Conservation (phyloP, 2,888 invertebrate species). For the Epinotia brunnichana region DNA sequence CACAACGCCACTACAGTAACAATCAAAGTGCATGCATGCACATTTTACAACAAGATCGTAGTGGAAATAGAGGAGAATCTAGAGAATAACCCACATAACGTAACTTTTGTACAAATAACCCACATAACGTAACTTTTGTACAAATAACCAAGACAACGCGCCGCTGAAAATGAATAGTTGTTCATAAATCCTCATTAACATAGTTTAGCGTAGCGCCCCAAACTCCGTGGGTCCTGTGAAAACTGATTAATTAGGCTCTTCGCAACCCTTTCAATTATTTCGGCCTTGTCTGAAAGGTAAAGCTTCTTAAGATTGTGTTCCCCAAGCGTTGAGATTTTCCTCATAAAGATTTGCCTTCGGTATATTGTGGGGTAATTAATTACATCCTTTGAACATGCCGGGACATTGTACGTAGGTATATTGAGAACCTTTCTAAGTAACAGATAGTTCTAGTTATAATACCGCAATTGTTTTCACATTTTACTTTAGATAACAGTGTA, state of each 20-base stretch:
- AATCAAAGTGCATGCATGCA: too few species aligned
- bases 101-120: conserved; percentile 33
- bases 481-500: not conserved
- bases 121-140: too few species aligned
- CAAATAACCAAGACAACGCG: conserved; percentile 34
- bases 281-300: conserved; percentile 58
- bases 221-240: conserved; percentile 52
- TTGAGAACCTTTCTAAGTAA: conserved; percentile 1
- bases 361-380: conserved; percentile 65
- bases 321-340: conserved; percentile 57
- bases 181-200: conserved; percentile 57
- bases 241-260: conserved; percentile 72
- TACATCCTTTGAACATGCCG: conserved; percentile 33
- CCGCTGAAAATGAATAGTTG: conserved; percentile 40
- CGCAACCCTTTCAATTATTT: conserved; percentile 72
- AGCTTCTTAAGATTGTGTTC: conserved; percentile 66
- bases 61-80: not conserved
- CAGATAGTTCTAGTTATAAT: not conserved
- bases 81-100: not conserved
- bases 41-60: not conserved
- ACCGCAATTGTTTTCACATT: not conserved
- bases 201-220: conserved; percentile 64
- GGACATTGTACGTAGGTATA: conserved; percentile 7
- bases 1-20: too few species aligned
- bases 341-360: conserved; percentile 57